Percentiles rank a stretch among this genome's conserved stretches.
Evolutionary conservation across 2,888 invertebrate species (phyloP).

Genomic region (Muschampia plurimacula): DNA sequence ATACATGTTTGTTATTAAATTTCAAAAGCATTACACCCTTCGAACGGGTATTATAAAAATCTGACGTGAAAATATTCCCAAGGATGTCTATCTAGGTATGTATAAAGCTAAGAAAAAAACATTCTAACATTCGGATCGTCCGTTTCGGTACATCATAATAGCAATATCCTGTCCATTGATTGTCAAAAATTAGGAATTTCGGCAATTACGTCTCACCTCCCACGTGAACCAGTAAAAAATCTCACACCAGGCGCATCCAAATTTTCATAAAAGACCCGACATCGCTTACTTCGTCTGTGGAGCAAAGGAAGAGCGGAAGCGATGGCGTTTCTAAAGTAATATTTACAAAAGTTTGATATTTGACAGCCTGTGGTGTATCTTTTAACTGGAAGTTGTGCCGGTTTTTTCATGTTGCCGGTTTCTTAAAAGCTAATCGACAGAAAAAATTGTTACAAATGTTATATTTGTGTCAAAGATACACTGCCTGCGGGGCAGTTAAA

Average conservation of each 20-base stretch:
- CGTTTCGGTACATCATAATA: conserved; percentile 75
- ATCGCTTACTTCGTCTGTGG: conserved; percentile 55
- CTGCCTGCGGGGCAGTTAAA: no score
- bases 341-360: no score
- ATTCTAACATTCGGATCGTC: conserved; percentile 49
- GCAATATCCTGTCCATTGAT: conserved; percentile 84
- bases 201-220: conserved; percentile 84
- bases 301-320: conserved; percentile 50
- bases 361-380: no score
- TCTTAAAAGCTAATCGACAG: no score
- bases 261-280: conserved; percentile 80
- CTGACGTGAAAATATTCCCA: conserved; percentile 25
- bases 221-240: conserved; percentile 75
- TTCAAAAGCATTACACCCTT: background rate
- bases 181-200: conserved; percentile 85
- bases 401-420: no score
- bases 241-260: conserved; percentile 79
- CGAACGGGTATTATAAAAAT: conserved; percentile 9
- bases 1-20: background rate
- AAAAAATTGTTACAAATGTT: no score
- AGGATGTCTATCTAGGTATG: conserved; percentile 18
- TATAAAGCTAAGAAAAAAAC: conserved; percentile 40
- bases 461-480: no score
- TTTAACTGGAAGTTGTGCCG: no score
- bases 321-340: conserved; percentile 9